Percentiles rank a stretch among this genome's conserved stretches.
Evolutionary conservation across 2,888 invertebrate species (phyloP).

Genomic region (Bombylius major): DNA sequence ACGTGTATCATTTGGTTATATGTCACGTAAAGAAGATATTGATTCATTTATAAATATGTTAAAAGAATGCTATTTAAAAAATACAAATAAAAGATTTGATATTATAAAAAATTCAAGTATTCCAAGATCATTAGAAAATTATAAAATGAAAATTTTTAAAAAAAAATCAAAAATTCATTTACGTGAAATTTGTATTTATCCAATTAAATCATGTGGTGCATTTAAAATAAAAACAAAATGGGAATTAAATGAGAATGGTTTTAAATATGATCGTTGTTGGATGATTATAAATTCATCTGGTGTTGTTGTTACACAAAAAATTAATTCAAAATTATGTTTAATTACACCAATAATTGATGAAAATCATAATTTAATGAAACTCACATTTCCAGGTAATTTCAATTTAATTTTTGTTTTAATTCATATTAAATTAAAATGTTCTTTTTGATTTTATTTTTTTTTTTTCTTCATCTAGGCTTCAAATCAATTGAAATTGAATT

Average conservation of each 20-base stretch:
- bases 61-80: slow-evolving; percentile 52
- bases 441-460: slow-evolving; percentile 13
- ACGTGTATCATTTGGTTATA: slow-evolving; percentile 84
- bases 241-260: slow-evolving; percentile 61
- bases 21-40: slow-evolving; percentile 63
- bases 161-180: slow-evolving; percentile 19
- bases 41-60: slow-evolving; percentile 62
- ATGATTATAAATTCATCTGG: slow-evolving; percentile 78
- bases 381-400: slow-evolving; percentile 48
- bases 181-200: slow-evolving; percentile 57
- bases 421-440: neutral
- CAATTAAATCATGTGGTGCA: slow-evolving; percentile 82
- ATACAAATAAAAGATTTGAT: slow-evolving; percentile 17
- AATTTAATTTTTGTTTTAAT: neutral
- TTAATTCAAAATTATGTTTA: slow-evolving; percentile 63
- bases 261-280: slow-evolving; percentile 85
- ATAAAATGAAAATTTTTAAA: neutral
- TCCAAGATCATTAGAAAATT: slow-evolving; percentile 21
- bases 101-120: slow-evolving; percentile 20
- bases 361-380: slow-evolving; percentile 39
- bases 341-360: slow-evolving; percentile 60
- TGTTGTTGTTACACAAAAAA: slow-evolving; percentile 78
- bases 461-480: slow-evolving; percentile 29
- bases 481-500: slow-evolving; percentile 43
- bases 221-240: slow-evolving; percentile 54